These are phyloP conservation scores for Sialis fuliginosa DNA, from an alignment of 2,888 invertebrate species.

Conservation along the genomic window DNA sequence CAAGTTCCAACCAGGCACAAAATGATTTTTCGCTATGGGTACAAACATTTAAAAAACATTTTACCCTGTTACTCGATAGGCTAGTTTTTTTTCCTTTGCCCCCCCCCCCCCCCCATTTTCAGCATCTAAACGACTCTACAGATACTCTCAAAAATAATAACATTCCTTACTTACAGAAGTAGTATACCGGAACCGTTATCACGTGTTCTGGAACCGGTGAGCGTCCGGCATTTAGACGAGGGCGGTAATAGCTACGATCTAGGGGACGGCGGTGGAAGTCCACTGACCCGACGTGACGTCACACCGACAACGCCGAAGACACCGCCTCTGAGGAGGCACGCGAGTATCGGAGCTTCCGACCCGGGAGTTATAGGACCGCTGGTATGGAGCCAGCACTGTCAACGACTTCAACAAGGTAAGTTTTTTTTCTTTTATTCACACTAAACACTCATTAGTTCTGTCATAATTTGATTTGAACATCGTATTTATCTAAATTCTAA, in stretches of 20 bases:
- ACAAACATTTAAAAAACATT: too few relatives aligned
- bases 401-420: constrained; percentile 38
- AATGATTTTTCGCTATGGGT: too few relatives aligned
- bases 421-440: background rate
- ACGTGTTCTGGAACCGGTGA: constrained; percentile 60
- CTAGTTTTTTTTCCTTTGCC: too few relatives aligned
- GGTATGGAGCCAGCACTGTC: constrained; percentile 67
- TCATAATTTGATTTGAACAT: too few relatives aligned
- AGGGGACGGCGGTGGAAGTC: constrained; percentile 1
- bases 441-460: too few relatives aligned
- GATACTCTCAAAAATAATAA: background rate
- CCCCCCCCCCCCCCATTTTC: too few relatives aligned
- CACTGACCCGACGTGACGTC: constrained; percentile 6
- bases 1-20: too few relatives aligned
- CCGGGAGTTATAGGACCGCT: constrained; percentile 71
- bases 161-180: constrained; percentile 29
- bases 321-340: constrained; percentile 33
- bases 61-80: too few relatives aligned
- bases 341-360: constrained; percentile 50
- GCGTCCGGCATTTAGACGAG: constrained; percentile 48
- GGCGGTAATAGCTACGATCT: constrained; percentile 4
- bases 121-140: too few relatives aligned
- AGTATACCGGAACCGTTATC: constrained; percentile 61
- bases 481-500: too few relatives aligned
- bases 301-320: constrained; percentile 13